Evolutionary conservation across 2,888 invertebrate species (phyloP).

Genomic region (Plebejus melissa): DNA sequence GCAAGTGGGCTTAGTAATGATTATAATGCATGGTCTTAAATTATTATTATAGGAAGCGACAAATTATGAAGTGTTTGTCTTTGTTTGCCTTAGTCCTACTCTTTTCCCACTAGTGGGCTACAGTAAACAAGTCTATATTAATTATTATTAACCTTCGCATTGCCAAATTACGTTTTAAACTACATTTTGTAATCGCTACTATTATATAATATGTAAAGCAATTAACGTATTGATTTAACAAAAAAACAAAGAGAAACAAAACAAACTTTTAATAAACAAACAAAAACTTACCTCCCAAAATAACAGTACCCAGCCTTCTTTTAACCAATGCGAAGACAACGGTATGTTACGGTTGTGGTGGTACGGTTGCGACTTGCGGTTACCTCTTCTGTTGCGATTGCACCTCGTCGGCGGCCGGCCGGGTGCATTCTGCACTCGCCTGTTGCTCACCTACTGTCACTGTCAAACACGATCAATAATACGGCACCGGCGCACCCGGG

Average conservation of each 20-base stretch:
- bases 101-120: background rate
- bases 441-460: conserved; percentile 2
- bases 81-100: background rate
- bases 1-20: no score
- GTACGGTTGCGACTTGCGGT: background rate
- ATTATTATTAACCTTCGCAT: background rate
- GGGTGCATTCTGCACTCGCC: conserved; percentile 7
- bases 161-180: background rate
- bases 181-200: no score
- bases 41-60: no score
- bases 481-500: background rate
- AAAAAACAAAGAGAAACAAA: background rate
- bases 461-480: conserved; percentile 10
- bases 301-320: background rate
- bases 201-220: background rate
- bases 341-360: background rate
- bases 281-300: background rate
- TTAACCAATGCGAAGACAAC: background rate
- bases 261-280: background rate
- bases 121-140: background rate
- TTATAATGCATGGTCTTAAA: no score
- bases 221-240: background rate
- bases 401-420: background rate
- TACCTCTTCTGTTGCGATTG: background rate
- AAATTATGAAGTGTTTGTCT: background rate